Evolutionary conservation across 2,797 vertebrate species (phyloP).

Genomic region (Argyrosomus regius): DNA sequence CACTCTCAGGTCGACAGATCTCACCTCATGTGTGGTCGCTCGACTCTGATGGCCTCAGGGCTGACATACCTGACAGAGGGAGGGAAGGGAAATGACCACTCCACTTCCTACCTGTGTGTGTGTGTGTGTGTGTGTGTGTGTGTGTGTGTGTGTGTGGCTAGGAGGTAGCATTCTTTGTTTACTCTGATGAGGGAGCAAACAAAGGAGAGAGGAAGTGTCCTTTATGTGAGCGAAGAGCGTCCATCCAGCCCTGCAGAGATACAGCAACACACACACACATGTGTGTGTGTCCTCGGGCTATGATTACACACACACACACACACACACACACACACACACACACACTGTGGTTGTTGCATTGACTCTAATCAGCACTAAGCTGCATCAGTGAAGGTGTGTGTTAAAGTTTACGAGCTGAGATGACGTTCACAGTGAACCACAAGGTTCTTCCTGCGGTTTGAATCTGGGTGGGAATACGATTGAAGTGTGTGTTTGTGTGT

Average conservation of each 20-base stretch:
- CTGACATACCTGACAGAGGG: slow-evolving; percentile 64
- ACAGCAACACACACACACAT: slow-evolving; percentile 26
- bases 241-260: slow-evolving; percentile 65
- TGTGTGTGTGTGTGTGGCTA: slow-evolving; percentile 34
- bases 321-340: slow-evolving; percentile 21
- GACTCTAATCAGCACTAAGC: slow-evolving; percentile 34
- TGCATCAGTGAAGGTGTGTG: slow-evolving; percentile 31
- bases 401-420: slow-evolving; percentile 59
- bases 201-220: slow-evolving; percentile 75
- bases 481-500: slow-evolving; percentile 21
- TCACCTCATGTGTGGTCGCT: too few species aligned
- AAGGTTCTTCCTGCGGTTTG: slow-evolving; percentile 46
- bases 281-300: slow-evolving; percentile 42
- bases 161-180: slow-evolving; percentile 65
- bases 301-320: slow-evolving; percentile 7
- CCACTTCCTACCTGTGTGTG: slow-evolving; percentile 43
- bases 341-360: slow-evolving; percentile 15
- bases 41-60: slow-evolving; percentile 49
- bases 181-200: slow-evolving; percentile 69
- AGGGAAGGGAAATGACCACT: slow-evolving; percentile 52
- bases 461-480: slow-evolving; percentile 37
- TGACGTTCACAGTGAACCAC: slow-evolving; percentile 54
- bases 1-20: too few species aligned
- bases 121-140: slow-evolving; percentile 34
- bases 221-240: slow-evolving; percentile 72